Evolutionary conservation across 2,797 vertebrate species (phyloP).

Genomic region (Lophius americanus): DNA sequence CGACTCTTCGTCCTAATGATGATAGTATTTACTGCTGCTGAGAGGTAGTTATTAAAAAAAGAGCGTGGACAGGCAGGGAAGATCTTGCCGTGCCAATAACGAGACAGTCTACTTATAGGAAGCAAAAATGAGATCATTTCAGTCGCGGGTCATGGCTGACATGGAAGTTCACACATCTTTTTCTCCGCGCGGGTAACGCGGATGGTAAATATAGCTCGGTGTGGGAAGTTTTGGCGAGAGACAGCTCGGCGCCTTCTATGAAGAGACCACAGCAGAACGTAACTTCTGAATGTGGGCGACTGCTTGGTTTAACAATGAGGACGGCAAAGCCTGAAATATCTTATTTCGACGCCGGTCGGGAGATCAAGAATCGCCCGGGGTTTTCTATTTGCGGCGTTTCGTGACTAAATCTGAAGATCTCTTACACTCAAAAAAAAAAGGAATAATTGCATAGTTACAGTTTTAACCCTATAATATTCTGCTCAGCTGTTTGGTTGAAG

Average conservation of each 20-base stretch:
- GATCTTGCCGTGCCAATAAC: conserved; percentile 43
- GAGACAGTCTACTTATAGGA: conserved; percentile 49
- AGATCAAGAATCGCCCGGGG: conserved; percentile 20
- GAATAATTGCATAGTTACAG: too few relatives aligned
- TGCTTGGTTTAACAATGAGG: conserved; percentile 68
- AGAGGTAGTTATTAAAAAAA: neutral
- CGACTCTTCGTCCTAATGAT: conserved; percentile 13
- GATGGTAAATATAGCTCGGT: conserved; percentile 75
- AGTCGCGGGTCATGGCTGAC: conserved; percentile 62
- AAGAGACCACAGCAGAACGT: conserved; percentile 59
- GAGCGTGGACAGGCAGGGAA: conserved; percentile 18
- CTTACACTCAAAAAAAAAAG: too few relatives aligned
- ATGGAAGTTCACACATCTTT: conserved; percentile 53
- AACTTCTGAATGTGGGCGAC: conserved; percentile 73
- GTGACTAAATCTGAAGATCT: neutral
- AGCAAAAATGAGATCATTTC: conserved; percentile 46
- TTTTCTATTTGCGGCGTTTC: conserved; percentile 6
- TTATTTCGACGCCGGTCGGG: conserved; percentile 34
- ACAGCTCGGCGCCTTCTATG: conserved; percentile 63
- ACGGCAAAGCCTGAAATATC: conserved; percentile 36
- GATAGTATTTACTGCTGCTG: conserved; percentile 7
- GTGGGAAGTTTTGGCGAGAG: conserved; percentile 79
- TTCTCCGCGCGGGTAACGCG: conserved; percentile 62
- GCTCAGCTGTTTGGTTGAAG: too few relatives aligned
- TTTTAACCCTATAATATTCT: too few relatives aligned